Evolutionary conservation across 23 tunicate species (phyloP).

Genomic region (Ciona savignyi): DNA sequence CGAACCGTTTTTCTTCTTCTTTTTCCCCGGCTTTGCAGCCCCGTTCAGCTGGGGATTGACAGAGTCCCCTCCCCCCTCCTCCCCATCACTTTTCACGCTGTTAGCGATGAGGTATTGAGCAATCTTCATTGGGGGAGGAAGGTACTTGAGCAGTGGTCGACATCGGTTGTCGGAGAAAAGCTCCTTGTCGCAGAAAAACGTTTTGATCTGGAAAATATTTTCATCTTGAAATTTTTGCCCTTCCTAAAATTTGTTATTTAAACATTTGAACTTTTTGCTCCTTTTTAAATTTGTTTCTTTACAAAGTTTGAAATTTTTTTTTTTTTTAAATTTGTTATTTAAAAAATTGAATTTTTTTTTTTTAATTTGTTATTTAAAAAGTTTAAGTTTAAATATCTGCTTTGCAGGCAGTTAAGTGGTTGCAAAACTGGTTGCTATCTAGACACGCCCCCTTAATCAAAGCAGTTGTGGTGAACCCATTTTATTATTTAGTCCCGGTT

Average conservation of each 20-base stretch:
- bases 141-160: slow-evolving; percentile 59
- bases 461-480: too few species aligned
- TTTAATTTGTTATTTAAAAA: too few species aligned
- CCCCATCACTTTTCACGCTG: slow-evolving; percentile 6
- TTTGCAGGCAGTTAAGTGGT: too few species aligned
- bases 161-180: slow-evolving; percentile 66
- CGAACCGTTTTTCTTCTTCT: slow-evolving; percentile 19
- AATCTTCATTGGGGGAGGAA: slow-evolving; percentile 56
- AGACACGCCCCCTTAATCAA: too few species aligned
- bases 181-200: slow-evolving; percentile 61
- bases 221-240: too few species aligned
- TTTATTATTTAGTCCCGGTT: too few species aligned
- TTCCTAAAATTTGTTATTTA: too few species aligned
- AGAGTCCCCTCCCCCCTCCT: slow-evolving; percentile 11
- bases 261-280: neutral
- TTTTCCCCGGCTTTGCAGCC: slow-evolving; percentile 10
- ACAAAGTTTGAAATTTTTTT: too few species aligned
- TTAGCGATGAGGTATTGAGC: slow-evolving; percentile 31
- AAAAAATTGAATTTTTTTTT: too few species aligned
- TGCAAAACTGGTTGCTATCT: too few species aligned
- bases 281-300: neutral
- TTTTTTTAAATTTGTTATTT: too few species aligned
- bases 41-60: neutral
- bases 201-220: slow-evolving; percentile 49
- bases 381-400: too few species aligned